Evolutionary conservation across 2,113 vertebrate species (phyloP).

Genomic region (Eurystomus gularis): DNA sequence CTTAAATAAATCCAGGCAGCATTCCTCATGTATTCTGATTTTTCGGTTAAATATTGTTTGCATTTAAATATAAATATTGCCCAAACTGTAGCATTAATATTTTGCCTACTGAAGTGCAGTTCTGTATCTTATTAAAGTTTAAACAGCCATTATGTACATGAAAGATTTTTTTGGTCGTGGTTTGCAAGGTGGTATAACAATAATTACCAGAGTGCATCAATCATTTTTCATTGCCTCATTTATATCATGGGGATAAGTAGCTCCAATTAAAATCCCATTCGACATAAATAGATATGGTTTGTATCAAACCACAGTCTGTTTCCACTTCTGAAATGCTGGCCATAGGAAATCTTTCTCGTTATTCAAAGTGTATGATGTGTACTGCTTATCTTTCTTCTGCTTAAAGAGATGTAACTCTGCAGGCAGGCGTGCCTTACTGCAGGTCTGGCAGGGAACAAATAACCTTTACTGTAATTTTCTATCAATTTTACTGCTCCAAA

Average conservation of each 20-base stretch:
- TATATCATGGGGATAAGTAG: slow-evolving; percentile 47
- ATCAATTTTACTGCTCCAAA: slow-evolving; percentile 2
- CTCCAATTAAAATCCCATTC: slow-evolving; percentile 64
- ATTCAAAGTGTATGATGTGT: slow-evolving; percentile 25
- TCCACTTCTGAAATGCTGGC: slow-evolving; percentile 36
- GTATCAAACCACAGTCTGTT: slow-evolving; percentile 44
- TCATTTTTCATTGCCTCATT: slow-evolving; percentile 62
- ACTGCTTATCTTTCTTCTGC: slow-evolving; percentile 29
- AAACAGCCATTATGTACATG: slow-evolving; percentile 46
- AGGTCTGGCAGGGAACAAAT: slow-evolving; percentile 45
- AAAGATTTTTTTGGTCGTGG: slow-evolving; percentile 46
- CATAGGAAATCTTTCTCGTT: slow-evolving; percentile 50
- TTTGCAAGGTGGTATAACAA: slow-evolving; percentile 63
- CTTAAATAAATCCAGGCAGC: neutral
- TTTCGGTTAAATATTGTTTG: slow-evolving; percentile 52
- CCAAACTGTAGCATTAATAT: slow-evolving; percentile 26
- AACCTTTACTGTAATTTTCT: slow-evolving; percentile 36
- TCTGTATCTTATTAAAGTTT: slow-evolving; percentile 56
- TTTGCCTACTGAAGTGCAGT: slow-evolving; percentile 41
- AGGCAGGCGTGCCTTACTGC: slow-evolving; percentile 34
- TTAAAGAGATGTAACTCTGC: slow-evolving; percentile 36
- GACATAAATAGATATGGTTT: slow-evolving; percentile 57
- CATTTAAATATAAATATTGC: slow-evolving; percentile 39
- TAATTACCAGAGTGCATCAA: slow-evolving; percentile 56
- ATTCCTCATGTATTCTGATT: neutral